These are phyloP conservation scores for Esox masquinongy DNA, from an alignment of 2,797 vertebrate genomes.

Conservation along the genomic window DNA sequence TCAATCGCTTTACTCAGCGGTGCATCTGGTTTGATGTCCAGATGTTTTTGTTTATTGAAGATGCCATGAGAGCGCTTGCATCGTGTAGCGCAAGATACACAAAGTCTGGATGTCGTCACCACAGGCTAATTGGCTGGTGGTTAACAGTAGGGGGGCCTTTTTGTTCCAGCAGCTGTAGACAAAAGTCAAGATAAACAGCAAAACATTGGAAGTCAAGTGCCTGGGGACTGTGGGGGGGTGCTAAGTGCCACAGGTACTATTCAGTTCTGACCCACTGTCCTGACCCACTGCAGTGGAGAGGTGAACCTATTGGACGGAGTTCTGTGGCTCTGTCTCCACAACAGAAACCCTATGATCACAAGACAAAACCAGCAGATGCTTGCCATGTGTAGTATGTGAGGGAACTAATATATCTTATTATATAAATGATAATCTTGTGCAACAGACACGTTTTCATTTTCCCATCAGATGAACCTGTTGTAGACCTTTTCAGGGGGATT, in stretches of 20 bases:
- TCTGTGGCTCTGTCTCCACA: constrained; percentile 41
- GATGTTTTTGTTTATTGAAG: not conserved
- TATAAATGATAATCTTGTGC: too few relatives aligned
- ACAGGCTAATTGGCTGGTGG: not conserved
- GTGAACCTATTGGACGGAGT: constrained; percentile 38
- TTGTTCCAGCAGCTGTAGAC: constrained; percentile 33
- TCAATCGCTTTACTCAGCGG: not conserved
- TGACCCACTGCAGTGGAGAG: constrained; percentile 39
- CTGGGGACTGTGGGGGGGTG: constrained; percentile 47
- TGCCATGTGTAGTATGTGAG: constrained; percentile 37
- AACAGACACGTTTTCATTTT: too few relatives aligned
- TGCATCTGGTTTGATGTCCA: not conserved
- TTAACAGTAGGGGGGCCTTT: not conserved
- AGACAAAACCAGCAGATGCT: constrained; percentile 29
- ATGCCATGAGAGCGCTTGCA: not conserved
- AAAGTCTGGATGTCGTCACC: not conserved
- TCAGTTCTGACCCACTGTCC: not conserved
- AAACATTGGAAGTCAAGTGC: constrained; percentile 36
- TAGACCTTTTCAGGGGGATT: constrained; percentile 47
- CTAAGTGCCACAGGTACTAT: accelerated
- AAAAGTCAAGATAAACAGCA: constrained; percentile 26
- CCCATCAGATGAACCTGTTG: not conserved
- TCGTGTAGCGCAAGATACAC: not conserved
- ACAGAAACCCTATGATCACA: constrained; percentile 23
- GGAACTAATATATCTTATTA: not conserved